These are phyloP conservation scores for Mesochorus sp. DNA, from an alignment of 2,888 invertebrate genomes.

Conservation along the genomic window DNA sequence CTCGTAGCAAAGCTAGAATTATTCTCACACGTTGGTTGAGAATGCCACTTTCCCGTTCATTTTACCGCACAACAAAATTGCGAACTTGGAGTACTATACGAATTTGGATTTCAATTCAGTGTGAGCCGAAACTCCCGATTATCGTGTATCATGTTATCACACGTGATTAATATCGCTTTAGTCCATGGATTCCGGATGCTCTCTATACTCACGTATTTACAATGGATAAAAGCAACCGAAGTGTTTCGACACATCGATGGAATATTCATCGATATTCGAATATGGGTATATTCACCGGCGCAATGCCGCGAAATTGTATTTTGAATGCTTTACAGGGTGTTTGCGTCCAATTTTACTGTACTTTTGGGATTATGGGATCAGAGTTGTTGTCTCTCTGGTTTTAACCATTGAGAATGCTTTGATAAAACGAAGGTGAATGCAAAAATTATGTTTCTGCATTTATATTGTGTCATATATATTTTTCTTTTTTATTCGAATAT, in stretches of 20 bases:
- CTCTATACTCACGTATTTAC: background rate
- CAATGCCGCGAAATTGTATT: background rate
- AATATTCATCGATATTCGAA: background rate
- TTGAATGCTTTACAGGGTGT: background rate
- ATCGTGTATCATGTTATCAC: constrained; percentile 35
- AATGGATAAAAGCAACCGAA: background rate
- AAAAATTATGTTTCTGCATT: no score
- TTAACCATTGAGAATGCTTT: no score
- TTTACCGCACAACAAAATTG: background rate
- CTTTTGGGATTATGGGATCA: background rate
- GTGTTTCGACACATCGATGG: background rate
- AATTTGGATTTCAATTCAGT: constrained; percentile 35
- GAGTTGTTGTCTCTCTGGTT: no score
- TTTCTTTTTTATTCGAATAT: no score
- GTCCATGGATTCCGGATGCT: constrained; percentile 29
- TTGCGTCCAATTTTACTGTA: background rate
- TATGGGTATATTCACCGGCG: background rate
- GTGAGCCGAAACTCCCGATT: constrained; percentile 22
- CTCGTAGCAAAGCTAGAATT: constrained; percentile 15
- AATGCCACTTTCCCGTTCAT: constrained; percentile 23
- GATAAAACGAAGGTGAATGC: no score
- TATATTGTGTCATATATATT: no score
- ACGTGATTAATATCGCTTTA: constrained; percentile 41
- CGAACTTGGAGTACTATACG: background rate
- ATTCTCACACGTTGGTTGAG: background rate